Base-by-base conservation (phyloP, 2,113 vertebrate genomes). In the Nothoprocta pentlandii region DNA sequence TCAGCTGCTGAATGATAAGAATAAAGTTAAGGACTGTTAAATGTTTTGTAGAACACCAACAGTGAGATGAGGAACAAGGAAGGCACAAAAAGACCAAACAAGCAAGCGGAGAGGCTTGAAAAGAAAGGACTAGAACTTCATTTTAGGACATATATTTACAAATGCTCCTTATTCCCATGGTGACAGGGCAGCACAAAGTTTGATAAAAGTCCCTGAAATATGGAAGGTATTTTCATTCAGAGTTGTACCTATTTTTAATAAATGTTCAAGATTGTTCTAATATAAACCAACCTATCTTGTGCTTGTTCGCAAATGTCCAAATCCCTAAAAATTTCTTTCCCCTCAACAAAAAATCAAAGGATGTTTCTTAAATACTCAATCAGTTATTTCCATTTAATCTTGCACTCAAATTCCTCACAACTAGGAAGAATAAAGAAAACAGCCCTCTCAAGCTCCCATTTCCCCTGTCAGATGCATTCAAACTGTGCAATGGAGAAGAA, bases 1-100 rank as follows among this genome's bases (percentile, higher is more conserved):
- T 95, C 87, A 93, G 80, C 76, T 88, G 90, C 85, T 93, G 51
- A 88, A 69, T 10, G 2, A 87, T 82, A 96, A 62, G 92, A 90
- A 56, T 51, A 3, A 92, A 81, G 84, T 68, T 93, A 56, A n/a
- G 30, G 62, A 94, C 90, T 21, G 89, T 59, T 36, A 82, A 89
- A 92, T 95, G 69, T 80, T 90, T 80, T n/a, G 62, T 14, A n/a
- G n/a, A 85, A 76, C 6, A 71, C 16, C 1, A 2, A n/a, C 63
- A 83, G 19, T 47, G 49, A 61, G 15, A 49, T 19, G 76, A 73
- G 51, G 84, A 81, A 68, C 10, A 39, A 96, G 56, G 39, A 80
- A 68, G 12, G 41, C 96, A 51, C n/a, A n/a, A 39, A 91, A 69
- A 90, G 46, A 84, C 61, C 9, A 73, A 66, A 74, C 7, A 73